phyloP scores from a whole-genome alignment of 2,113 vertebrate genomes.

The Pteruthius melanotis region DNA sequence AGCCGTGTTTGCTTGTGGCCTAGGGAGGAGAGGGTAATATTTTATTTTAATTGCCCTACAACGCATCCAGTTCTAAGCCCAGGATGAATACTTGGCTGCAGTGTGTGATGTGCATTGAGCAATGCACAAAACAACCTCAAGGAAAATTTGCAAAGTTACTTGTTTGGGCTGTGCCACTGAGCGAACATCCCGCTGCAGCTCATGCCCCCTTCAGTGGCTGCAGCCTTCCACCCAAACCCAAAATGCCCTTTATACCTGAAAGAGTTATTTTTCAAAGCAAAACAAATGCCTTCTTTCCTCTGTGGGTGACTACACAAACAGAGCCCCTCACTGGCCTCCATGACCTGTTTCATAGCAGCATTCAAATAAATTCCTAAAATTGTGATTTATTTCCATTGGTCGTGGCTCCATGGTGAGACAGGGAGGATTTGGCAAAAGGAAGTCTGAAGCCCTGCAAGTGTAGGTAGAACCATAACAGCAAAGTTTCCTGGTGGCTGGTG shows the following conservation, averaged over 20 bases:
- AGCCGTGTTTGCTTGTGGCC: not conserved
- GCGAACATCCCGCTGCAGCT: accelerated
- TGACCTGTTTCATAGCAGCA: constrained; percentile 16
- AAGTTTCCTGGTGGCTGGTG: not conserved
- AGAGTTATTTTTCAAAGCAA: constrained; percentile 10
- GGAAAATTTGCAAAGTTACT: not conserved
- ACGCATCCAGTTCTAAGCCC: not conserved
- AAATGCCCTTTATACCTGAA: not conserved
- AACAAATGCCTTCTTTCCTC: not conserved
- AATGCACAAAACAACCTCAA: not conserved
- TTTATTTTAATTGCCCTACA: not conserved
- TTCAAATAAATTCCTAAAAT: constrained; percentile 16
- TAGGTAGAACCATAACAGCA: not conserved
- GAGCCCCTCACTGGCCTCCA: accelerated
- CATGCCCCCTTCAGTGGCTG: not conserved
- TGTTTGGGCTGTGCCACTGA: not conserved
- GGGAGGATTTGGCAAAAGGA: not conserved
- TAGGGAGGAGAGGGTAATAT: not conserved
- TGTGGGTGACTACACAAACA: not conserved
- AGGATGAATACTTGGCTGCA: not conserved
- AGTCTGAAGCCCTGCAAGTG: not conserved
- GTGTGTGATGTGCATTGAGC: not conserved
- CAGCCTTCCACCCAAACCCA: not conserved
- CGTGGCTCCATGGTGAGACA: not conserved
- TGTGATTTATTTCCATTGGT: not conserved